phyloP scores from a whole-genome alignment of 2,888 invertebrate genomes.

The Heliconius ismenius region DNA sequence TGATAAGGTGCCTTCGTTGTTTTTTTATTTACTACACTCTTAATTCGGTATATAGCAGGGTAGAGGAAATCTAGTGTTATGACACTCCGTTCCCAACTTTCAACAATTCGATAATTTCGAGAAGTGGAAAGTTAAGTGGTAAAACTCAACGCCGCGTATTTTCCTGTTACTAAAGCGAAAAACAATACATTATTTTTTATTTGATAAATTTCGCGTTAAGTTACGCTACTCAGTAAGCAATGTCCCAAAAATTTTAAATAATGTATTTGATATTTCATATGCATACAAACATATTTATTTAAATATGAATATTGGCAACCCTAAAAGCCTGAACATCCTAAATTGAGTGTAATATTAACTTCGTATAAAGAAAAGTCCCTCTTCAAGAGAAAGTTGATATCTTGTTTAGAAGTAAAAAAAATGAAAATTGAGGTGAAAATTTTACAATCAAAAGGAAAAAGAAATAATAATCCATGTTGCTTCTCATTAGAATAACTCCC shows the following conservation, averaged over 20 bases:
- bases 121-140: too few species aligned
- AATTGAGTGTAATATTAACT: constrained; percentile 39
- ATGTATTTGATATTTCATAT: neutral
- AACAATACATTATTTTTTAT: too few species aligned
- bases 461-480: constrained; percentile 23
- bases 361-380: constrained; percentile 33
- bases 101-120: neutral
- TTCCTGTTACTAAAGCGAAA: too few species aligned
- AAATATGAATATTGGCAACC: constrained; percentile 8
- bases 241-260: neutral
- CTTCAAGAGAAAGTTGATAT: constrained; percentile 29
- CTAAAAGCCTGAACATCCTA: constrained; percentile 34
- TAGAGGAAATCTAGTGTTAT: neutral
- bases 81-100: neutral
- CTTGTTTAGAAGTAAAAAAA: constrained; percentile 24
- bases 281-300: neutral
- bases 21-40: neutral
- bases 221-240: neutral
- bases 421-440: constrained; percentile 29
- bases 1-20: neutral
- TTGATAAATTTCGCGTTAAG: neutral
- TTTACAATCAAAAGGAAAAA: constrained; percentile 25
- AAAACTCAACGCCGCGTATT: neutral
- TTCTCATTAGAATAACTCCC: constrained; percentile 24
- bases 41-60: neutral